Evolutionary conservation across 2,797 vertebrate species (phyloP), one percentile per base, ranked within the genome.

Genomic region (Eulemur albifrons): DNA sequence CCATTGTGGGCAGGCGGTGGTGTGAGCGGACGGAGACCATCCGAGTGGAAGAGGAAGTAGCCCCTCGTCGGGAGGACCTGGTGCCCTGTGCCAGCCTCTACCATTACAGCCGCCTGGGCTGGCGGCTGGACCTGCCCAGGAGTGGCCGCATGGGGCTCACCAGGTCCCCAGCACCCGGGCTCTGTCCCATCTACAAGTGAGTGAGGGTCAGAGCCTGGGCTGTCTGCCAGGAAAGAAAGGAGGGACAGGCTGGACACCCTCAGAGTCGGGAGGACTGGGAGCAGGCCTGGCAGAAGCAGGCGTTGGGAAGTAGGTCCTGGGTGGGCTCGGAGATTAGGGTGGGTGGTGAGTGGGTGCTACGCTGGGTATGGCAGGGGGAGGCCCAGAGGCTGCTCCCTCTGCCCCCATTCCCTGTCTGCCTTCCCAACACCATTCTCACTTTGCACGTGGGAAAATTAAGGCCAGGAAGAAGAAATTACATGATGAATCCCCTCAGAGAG

Each of bases 181-280:
- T 99, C 86, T 99, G 99, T 97, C 98, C 98, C 93, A 79, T 99
- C 97, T 99, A 99, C 98, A 99, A 98, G 99, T 99, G 97, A 99
- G 99, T 21, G 30, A 48, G 61, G 7, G 0, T 7, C 7, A 32
- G 88, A 69, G 67, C 54, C 94, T 54, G 65, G 52, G 59, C 5
- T 15, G 32, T 65, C n/a, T 9, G 50, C n/a, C 0, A 0, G 5
- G 0, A 72, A 0, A 0, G 52, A 72, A 72, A 73, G 87, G 57
- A 75, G 84, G 43, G 7, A 40, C 2, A 0, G 35, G 38, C 20
- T 21, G 45, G 94, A 50, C 43, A n/a, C 70, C 67, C 48, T 25
- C 45, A 43, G 18, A 17, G 4, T 2, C 13, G 52, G 43, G 59
- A 27, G 45, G 77, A 15, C 20, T 5, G 4, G 45, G 52, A 1